Evolutionary conservation across 2,113 vertebrate genomes (phyloP).

Genomic region (Oreocharis arfaki): DNA sequence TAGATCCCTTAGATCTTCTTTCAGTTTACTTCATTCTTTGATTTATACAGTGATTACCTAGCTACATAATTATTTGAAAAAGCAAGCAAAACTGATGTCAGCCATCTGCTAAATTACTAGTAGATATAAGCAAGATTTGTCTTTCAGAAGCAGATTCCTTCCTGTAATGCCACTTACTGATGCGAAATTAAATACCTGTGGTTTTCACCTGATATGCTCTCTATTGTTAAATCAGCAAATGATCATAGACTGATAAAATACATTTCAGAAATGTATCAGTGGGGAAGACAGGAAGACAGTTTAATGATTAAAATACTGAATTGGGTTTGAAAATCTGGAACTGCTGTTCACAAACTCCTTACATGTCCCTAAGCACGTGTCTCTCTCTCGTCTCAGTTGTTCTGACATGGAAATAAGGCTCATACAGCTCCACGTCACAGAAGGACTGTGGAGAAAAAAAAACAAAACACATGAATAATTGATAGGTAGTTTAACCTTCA

Average conservation of each 20-base stretch:
- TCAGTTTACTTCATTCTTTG: not conserved
- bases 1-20: not conserved
- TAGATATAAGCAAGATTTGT: constrained; percentile 25
- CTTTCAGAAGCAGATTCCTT: not conserved
- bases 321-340: not conserved
- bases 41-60: constrained; percentile 6
- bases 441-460: not conserved
- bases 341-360: not conserved
- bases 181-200: not conserved
- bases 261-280: not conserved
- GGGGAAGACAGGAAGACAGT: not conserved
- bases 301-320: not conserved
- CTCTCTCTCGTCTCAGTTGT: not conserved
- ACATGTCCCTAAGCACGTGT: not conserved
- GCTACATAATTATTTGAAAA: constrained; percentile 14
- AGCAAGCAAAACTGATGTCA: not conserved
- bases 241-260: not conserved
- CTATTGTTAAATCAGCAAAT: not conserved
- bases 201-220: not conserved
- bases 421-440: not conserved
- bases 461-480: not conserved
- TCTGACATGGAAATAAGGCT: not conserved
- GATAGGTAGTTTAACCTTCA: not conserved
- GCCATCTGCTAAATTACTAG: constrained; percentile 2
- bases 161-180: not conserved